Evolutionary conservation across 2,113 vertebrate species (phyloP).

Genomic region (Ictalurus furcatus): DNA sequence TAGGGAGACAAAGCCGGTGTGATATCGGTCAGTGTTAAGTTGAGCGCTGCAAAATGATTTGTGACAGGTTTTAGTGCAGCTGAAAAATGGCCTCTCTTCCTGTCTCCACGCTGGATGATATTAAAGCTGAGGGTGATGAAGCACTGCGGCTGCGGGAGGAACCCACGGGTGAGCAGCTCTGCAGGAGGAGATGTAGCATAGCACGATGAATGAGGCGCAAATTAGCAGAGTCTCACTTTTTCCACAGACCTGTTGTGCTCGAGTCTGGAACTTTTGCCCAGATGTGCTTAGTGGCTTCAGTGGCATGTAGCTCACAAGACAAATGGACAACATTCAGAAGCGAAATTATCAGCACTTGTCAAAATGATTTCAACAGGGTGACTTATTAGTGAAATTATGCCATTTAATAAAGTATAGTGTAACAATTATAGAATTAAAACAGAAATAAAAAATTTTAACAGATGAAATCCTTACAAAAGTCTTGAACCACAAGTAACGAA

Average conservation of each 20-base stretch:
- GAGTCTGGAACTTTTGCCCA: neutral
- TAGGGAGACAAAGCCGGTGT: neutral
- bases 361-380: neutral
- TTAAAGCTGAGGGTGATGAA: constrained; percentile 58
- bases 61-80: constrained; percentile 45
- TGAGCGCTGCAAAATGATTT: constrained; percentile 47
- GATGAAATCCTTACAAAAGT: neutral
- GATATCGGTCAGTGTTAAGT: constrained; percentile 27
- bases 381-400: neutral
- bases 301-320: neutral
- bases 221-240: constrained; percentile 42
- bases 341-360: neutral
- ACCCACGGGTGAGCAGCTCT: constrained; percentile 43
- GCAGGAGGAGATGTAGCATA: constrained; percentile 53
- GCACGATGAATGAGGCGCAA: constrained; percentile 53
- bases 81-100: constrained; percentile 23
- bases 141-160: constrained; percentile 44
- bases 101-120: constrained; percentile 41
- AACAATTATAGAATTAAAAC: neutral
- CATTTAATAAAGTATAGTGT: too few relatives aligned
- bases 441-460: neutral
- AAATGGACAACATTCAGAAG: neutral
- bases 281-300: neutral
- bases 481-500: neutral
- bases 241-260: constrained; percentile 23